Base-by-base conservation (phyloP, 2,113 vertebrate species). In the Planiliza haematocheilus region DNA sequence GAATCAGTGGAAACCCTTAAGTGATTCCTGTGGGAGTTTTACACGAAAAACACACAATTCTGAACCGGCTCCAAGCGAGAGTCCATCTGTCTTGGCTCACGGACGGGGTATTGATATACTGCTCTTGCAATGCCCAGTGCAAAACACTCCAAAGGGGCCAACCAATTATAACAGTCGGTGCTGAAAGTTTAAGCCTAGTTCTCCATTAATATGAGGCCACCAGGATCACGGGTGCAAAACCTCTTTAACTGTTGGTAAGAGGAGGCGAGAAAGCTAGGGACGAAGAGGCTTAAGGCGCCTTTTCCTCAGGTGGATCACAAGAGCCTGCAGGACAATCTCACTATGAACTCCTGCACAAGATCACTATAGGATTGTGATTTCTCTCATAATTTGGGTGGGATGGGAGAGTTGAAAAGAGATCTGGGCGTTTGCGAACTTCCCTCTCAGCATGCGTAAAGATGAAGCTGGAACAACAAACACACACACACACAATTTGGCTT, bases 161-260 rank as follows among this genome's bases (percentile, higher is more conserved):
- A 86, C 71, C 74, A 83, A 84, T 81, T 74, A 68, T 38, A 41
- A 50, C 60, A 74, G 74, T 61, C 43, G 59, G 71, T 42, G 37
- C 46, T 68, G 64, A 66, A 71, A 59, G 58, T 53, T 83, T 66
- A 81, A 70, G 75, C 83, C 82, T 77, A 42, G 74, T 71, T 89
- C 73, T 74, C 82, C 77, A 88, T 92, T 91, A 90, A 74, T 70
- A 77, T 34, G 63, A 67, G 17, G 79, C 89, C 41, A 92, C 79
- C 51, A 86, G 74, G 59, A 87, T 74, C 37, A 91, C 72, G 9
- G 81, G 65, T 75, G 42, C 61, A 88, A 84, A 76, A 90, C 70
- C 38, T 69, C 83, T 51, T 79, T 45, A 53, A 84, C 63, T 79
- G 61, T 78, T 61, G 58, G 13, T 34, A 30, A 60, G 66, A 49